Base-by-base conservation (phyloP, 2,113 vertebrate species). In the Etheostoma cragini region DNA sequence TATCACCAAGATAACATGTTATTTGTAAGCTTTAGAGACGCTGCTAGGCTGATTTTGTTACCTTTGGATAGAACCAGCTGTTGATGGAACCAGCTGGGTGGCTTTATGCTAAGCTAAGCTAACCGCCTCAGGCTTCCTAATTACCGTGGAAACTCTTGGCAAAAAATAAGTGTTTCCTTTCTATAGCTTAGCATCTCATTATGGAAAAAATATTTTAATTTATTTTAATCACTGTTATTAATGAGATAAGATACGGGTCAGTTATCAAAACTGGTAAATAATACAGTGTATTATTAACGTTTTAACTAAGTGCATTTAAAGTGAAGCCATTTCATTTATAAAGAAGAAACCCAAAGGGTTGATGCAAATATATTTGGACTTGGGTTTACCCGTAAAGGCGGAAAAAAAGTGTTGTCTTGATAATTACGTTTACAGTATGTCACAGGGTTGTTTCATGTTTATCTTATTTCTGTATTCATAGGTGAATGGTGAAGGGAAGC, bases 401-500 rank as follows among this genome's bases (percentile, higher is more conserved):
- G 26, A 38, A 62, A 71, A 15, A 65, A 56, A 26, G 8, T 54
- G 8, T 50, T 35, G 21, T 58, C 17, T 49, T 24, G 19, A 47
- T 2, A 26, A 33, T 24, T 46, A 30, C 12, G 69, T 61, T 84
- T 49, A 76, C 61, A 42, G 30, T 26, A 19, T 60, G 53, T 56
- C 45, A 38, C 49, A 21, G 46, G 14, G 3, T 45, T 58, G 45
- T 21, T 66, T 58, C 33, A 60, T 77, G 42, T 47, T 69, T 26
- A 22, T 68, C 57, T 75, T 49, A 78, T 71, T 57, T 70, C 56
- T 83, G 53, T 46, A 63, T 80, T 70, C 64, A 77, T 56, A 76
- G 45, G 75, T 15, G 10, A 70, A 68, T 54, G 22, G 75, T 45
- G 57, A 45, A 50, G 62, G 22, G 66, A 73, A 54, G 72, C 72